Base-by-base conservation (phyloP, 2,888 invertebrate species). In the Holacanthella duospinosa region DNA sequence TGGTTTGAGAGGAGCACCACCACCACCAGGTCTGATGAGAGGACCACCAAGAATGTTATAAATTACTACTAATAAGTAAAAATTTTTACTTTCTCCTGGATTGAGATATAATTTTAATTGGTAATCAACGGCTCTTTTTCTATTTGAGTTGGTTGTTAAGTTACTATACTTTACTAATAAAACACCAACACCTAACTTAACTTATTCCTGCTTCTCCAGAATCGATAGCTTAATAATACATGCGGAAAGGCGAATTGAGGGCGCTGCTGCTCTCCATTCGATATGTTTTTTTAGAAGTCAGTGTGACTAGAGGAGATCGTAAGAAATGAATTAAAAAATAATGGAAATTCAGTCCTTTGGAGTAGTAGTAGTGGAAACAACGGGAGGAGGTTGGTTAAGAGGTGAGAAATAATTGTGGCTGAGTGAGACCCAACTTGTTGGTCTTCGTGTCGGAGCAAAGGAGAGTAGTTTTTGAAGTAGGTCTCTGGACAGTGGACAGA, bases 11-110 rank as follows among this genome's bases (percentile, higher is more conserved):
- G 62, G 90, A 68, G 89, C 89, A 1, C 75, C 76, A n/a, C 89
- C 89, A 43, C 89, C 89, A 61, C 86, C 86, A 1, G 86, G 87
- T 64, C 87, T 88, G 86, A 85, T 86, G 83, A 79, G 86, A 70
- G 85, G 85, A 68, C n/a, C n/a, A n/a, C n/a, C n/a, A n/a, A n/a
- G n/a, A n/a, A n/a, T n/a, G n/a, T n/a, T n/a, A n/a, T n/a, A n/a
- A n/a, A n/a, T n/a, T n/a, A 36, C 16, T 36, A 36, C 36, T 36
- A 36, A 16, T 9, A 9, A 36, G 36, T 36, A 6, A 16, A 36
- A 9, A 16, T 36, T 36, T 36, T 36, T 9, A 36, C 36, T 36
- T 36, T 6, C 16, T 36, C 16, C 36, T 36, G 36, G 16, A 36
- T 36, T 36, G 9, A 36, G 36, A 59, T 21, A 27, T 55, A 59